Percentiles rank a stretch among this genome's conserved stretches.
These are phyloP conservation scores for Laticauda laticaudata DNA, from an alignment of 2,113 vertebrate genomes.

Conservation along the genomic window DNA sequence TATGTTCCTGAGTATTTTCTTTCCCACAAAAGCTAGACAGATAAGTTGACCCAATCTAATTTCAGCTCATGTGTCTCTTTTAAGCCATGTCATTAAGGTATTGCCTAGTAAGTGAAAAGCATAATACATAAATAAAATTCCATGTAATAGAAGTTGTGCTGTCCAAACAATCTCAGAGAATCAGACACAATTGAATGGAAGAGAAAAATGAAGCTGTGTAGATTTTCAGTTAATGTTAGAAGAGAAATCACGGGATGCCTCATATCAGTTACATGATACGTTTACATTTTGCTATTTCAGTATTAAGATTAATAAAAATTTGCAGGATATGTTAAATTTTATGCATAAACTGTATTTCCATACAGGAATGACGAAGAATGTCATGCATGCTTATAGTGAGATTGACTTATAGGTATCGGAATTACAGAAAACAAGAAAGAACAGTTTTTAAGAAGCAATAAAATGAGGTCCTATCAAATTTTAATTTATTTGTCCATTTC, in stretches of 20 bases:
- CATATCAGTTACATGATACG: not conserved
- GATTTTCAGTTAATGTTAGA: constrained; percentile 32
- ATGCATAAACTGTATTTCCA: not conserved
- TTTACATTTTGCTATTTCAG: not conserved
- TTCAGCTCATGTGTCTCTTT: not conserved
- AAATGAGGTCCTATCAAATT: not conserved
- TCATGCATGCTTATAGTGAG: not conserved
- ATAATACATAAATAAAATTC: constrained; percentile 34
- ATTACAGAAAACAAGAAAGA: not conserved
- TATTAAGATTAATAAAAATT: not conserved
- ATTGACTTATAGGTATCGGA: not conserved
- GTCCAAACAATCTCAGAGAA: not conserved
- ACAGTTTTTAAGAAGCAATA: not conserved
- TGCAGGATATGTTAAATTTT: not conserved
- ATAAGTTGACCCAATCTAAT: constrained; percentile 3
- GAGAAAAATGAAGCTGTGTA: constrained; percentile 30
- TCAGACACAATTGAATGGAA: not conserved
- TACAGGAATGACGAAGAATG: not conserved
- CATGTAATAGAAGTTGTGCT: constrained; percentile 9
- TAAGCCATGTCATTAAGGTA: constrained; percentile 13
- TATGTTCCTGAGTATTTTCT: not conserved
- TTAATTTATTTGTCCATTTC: not conserved
- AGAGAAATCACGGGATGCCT: constrained; percentile 14
- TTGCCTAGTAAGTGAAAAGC: constrained; percentile 8
- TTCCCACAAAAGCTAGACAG: not conserved